Evolutionary conservation across 2,113 vertebrate genomes (phyloP).

Genomic region (Eidolon helvum): DNA sequence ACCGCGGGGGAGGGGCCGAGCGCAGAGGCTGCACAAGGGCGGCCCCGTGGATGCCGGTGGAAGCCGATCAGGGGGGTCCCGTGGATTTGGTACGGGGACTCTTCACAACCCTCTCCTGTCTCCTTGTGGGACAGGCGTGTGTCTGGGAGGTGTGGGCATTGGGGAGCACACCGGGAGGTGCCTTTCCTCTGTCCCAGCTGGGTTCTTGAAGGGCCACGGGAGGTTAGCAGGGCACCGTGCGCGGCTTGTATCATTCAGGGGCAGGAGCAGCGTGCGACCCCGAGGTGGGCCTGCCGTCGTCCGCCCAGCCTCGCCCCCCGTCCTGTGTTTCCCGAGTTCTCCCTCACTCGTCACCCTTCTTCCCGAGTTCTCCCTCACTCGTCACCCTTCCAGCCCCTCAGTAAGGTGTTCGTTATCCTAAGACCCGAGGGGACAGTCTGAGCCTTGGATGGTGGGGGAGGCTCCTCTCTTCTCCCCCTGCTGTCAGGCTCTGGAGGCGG

Average conservation of each 20-base stretch:
- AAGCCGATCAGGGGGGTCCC: background rate
- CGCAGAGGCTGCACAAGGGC: background rate
- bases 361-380: background rate
- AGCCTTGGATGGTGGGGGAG: background rate
- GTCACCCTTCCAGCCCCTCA: background rate
- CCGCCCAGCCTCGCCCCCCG: background rate
- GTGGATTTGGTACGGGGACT: background rate
- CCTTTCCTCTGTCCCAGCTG: background rate
- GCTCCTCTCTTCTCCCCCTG: background rate
- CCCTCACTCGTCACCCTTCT: too few relatives aligned
- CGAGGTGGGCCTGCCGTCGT: background rate
- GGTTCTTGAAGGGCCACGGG: background rate
- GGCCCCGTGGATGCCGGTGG: background rate
- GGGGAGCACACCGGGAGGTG: background rate
- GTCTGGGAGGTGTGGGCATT: background rate
- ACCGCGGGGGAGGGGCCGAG: background rate
- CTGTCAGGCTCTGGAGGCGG: background rate
- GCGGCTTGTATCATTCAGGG: background rate
- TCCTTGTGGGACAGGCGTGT: background rate
- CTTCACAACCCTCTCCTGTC: background rate
- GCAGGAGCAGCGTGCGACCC: background rate
- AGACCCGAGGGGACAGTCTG: background rate
- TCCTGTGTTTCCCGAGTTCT: background rate
- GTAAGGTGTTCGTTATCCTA: background rate
- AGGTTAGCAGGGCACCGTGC: background rate